Percentiles rank a stretch among this genome's conserved stretches.
Conservation (phyloP, 2,888 invertebrate genomes). For the Aethes cnicana region DNA sequence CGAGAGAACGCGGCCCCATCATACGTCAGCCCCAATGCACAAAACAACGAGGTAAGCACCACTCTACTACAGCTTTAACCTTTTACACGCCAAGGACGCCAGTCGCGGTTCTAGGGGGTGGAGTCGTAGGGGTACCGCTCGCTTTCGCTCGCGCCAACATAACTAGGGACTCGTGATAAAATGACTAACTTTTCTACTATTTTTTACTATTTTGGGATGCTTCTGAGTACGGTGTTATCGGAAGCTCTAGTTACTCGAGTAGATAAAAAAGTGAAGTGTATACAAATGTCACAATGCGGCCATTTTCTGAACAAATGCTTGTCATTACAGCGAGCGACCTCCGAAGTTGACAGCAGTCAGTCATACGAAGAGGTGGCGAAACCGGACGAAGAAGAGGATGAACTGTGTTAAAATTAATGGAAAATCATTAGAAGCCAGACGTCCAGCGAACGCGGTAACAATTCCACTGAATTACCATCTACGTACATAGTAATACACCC, state of each 20-base stretch:
- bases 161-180: no score
- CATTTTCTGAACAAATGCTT: not conserved
- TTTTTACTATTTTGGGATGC: no score
- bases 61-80: not conserved
- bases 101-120: not conserved
- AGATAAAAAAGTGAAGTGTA: no score
- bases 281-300: not conserved
- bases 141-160: no score
- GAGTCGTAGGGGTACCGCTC: not conserved
- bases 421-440: no score
- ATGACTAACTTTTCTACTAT: no score
- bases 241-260: no score
- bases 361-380: not conserved
- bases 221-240: no score
- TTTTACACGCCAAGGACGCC: not conserved
- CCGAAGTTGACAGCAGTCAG: not conserved
- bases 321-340: not conserved
- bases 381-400: not conserved
- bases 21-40: slow-evolving; percentile 67
- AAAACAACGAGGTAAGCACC: slow-evolving; percentile 7
- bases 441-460: no score
- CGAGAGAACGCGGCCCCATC: slow-evolving; percentile 87
- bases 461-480: no score
- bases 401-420: not conserved
- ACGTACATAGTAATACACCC: no score